These are phyloP conservation scores for Nyctereutes procyonoides DNA, from an alignment of 2,113 vertebrate genomes.

Conservation along the genomic window DNA sequence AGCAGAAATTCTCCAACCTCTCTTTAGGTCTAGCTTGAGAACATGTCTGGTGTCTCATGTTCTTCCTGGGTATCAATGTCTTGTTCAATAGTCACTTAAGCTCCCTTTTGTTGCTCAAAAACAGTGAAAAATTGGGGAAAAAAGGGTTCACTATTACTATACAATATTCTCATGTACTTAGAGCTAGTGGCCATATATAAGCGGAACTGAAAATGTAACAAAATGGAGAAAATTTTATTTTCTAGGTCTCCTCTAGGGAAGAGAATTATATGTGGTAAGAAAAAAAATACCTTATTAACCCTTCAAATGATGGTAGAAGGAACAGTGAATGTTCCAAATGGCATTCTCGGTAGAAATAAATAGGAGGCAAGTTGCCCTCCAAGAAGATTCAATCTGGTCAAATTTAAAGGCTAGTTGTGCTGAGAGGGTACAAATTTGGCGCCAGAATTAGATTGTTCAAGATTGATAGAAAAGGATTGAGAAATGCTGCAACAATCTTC, in stretches of 20 bases:
- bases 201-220: neutral
- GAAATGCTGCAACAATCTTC: neutral
- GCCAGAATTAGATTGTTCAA: neutral
- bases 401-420: neutral
- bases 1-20: neutral
- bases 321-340: neutral
- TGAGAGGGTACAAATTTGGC: neutral
- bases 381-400: neutral
- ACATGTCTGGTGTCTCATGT: neutral
- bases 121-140: neutral
- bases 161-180: neutral
- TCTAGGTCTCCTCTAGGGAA: neutral
- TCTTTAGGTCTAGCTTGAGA: neutral
- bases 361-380: neutral
- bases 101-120: neutral
- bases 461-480: conserved; percentile 32
- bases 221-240: conserved; percentile 2
- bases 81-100: neutral
- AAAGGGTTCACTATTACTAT: neutral
- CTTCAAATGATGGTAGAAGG: neutral
- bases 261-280: neutral
- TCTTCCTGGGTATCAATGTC: neutral
- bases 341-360: neutral
- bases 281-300: neutral
- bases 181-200: neutral